Evolutionary conservation across 2,888 invertebrate genomes (phyloP).

Genomic region (Drosophila neonasuta): DNA sequence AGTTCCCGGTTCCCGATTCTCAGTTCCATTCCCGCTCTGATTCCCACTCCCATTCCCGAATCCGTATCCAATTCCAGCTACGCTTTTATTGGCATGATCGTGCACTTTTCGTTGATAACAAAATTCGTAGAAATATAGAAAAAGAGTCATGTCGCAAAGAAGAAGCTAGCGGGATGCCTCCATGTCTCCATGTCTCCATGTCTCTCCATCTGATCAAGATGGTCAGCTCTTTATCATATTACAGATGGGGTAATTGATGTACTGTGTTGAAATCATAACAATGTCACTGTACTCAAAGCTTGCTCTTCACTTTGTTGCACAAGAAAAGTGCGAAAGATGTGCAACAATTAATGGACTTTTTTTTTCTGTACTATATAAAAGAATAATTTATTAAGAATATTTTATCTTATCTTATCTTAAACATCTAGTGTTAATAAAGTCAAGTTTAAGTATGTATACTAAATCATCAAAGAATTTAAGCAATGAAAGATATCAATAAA

Average conservation of each 20-base stretch:
- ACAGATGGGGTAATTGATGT: constrained; percentile 22
- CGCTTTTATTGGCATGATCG: constrained; percentile 75
- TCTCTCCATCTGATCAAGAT: constrained; percentile 35
- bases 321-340: background rate
- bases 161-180: constrained; percentile 16
- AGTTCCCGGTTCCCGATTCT: constrained; percentile 2
- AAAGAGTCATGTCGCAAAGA: constrained; percentile 44
- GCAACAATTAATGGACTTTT: background rate
- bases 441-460: too few species aligned
- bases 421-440: too few species aligned
- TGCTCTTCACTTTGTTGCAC: background rate
- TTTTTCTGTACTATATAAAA: background rate
- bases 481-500: too few species aligned
- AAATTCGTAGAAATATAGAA: constrained; percentile 66
- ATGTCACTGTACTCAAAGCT: background rate
- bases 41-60: background rate
- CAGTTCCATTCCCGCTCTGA: constrained; percentile 5
- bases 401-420: too few species aligned
- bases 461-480: too few species aligned
- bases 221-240: constrained; percentile 42
- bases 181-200: background rate
- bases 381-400: background rate
- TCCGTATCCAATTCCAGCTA: constrained; percentile 34
- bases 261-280: constrained; percentile 24
- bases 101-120: constrained; percentile 74